phyloP scores from a whole-genome alignment of 2,113 vertebrate species.

The Cairina moschata region DNA sequence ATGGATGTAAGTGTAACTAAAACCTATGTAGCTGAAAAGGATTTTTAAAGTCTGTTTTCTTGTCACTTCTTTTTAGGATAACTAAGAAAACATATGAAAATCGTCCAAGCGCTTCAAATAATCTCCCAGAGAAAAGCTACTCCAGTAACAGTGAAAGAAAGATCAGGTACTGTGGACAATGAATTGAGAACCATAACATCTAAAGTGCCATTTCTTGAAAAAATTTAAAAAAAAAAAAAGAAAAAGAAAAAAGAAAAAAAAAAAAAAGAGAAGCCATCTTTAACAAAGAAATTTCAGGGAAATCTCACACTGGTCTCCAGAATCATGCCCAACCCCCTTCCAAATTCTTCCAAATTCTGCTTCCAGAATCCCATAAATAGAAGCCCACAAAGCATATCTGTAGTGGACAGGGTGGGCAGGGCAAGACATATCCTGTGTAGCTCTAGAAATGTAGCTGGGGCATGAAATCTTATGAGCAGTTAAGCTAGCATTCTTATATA shows the following conservation, averaged over 20 bases:
- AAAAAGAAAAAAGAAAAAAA: background rate
- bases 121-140: background rate
- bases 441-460: background rate
- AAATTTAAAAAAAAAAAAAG: background rate
- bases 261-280: background rate
- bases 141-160: conserved; percentile 18
- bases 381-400: background rate
- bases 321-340: background rate
- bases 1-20: background rate
- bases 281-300: background rate
- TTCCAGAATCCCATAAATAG: background rate
- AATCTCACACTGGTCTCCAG: background rate
- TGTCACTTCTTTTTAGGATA: conserved; percentile 24
- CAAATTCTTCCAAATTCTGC: background rate
- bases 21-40: background rate
- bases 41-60: background rate
- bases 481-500: background rate
- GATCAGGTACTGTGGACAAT: conserved; percentile 47
- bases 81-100: conserved; percentile 13
- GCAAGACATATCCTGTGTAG: background rate
- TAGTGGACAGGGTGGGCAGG: background rate
- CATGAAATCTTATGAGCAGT: background rate
- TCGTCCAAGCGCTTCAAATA: background rate
- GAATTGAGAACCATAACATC: background rate
- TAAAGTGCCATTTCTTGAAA: background rate